These are phyloP conservation scores for Ptilonorhynchus violaceus DNA, from an alignment of 2,113 vertebrate species.

Conservation along the genomic window DNA sequence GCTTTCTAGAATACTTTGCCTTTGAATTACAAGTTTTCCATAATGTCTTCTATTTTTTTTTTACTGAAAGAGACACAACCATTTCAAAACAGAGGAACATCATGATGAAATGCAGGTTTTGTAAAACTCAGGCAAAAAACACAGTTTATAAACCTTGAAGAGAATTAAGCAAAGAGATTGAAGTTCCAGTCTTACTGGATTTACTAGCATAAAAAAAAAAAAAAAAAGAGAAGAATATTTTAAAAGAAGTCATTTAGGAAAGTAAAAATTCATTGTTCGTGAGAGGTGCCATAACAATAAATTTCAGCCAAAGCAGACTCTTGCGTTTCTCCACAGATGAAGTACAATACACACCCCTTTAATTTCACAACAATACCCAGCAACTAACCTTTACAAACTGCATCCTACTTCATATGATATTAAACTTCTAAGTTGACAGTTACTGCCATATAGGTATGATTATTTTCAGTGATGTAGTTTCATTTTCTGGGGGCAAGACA, in stretches of 20 bases:
- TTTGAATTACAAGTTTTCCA: not conserved
- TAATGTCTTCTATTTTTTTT: not conserved
- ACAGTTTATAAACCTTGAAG: not conserved
- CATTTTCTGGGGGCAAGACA: not conserved
- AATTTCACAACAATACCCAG: not conserved
- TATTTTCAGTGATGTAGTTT: not conserved
- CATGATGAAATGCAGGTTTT: not conserved
- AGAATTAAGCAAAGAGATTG: not conserved
- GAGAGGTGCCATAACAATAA: not conserved
- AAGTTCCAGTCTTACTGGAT: not conserved
- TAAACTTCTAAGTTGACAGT: not conserved
- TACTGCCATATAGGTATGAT: not conserved
- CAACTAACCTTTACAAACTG: not conserved
- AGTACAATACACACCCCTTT: not conserved
- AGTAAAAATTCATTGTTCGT: not conserved
- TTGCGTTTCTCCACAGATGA: not conserved
- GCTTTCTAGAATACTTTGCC: not conserved
- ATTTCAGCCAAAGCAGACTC: not conserved
- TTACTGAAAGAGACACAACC: not conserved
- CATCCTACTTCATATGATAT: not conserved
- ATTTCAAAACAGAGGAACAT: not conserved
- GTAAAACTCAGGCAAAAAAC: not conserved
- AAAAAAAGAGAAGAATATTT: not conserved
- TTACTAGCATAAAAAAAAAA: not conserved
- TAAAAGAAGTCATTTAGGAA: not conserved